These are phyloP conservation scores for Papilio helenus DNA, from an alignment of 1,140 invertebrate genomes.

Conservation along the genomic window DNA sequence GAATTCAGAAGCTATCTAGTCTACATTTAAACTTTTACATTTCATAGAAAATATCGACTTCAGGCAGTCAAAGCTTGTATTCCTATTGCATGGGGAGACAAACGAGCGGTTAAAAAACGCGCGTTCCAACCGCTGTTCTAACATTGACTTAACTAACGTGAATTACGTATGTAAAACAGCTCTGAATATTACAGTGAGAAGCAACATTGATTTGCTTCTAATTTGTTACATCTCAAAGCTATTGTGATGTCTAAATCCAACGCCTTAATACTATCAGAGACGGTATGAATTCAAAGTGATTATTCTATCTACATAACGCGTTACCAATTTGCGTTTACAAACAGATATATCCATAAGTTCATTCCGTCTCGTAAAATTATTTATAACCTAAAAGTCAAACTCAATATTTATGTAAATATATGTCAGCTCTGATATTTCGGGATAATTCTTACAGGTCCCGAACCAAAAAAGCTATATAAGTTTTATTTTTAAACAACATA, in stretches of 20 bases:
- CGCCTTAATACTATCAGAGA: slow-evolving; percentile 58
- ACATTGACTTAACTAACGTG: slow-evolving; percentile 46
- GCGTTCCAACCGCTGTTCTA: slow-evolving; percentile 30
- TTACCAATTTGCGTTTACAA: background rate
- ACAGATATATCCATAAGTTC: slow-evolving; percentile 47
- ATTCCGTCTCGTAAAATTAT: slow-evolving; percentile 53
- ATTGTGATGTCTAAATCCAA: slow-evolving; percentile 74
- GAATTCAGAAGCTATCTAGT: slow-evolving; percentile 76
- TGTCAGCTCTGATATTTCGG: slow-evolving; percentile 51
- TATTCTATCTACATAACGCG: slow-evolving; percentile 17
- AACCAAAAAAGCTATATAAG: background rate
- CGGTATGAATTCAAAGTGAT: slow-evolving; percentile 47
- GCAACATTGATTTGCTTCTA: slow-evolving; percentile 73
- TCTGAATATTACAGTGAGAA: slow-evolving; percentile 69
- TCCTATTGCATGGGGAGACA: slow-evolving; percentile 57
- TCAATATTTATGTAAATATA: slow-evolving; percentile 53
- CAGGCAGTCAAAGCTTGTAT: slow-evolving; percentile 74
- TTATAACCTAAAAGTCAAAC: slow-evolving; percentile 65
- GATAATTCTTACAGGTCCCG: slow-evolving; percentile 61
- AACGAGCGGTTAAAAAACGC: slow-evolving; percentile 43
- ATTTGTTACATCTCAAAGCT: slow-evolving; percentile 75
- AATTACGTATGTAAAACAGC: slow-evolving; percentile 80
- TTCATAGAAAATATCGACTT: slow-evolving; percentile 78
- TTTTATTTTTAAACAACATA: background rate
- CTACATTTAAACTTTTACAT: slow-evolving; percentile 76